Evolutionary conservation across 1,140 invertebrate genomes (phyloP).

Genomic region (Eurytemora carolleeae): DNA sequence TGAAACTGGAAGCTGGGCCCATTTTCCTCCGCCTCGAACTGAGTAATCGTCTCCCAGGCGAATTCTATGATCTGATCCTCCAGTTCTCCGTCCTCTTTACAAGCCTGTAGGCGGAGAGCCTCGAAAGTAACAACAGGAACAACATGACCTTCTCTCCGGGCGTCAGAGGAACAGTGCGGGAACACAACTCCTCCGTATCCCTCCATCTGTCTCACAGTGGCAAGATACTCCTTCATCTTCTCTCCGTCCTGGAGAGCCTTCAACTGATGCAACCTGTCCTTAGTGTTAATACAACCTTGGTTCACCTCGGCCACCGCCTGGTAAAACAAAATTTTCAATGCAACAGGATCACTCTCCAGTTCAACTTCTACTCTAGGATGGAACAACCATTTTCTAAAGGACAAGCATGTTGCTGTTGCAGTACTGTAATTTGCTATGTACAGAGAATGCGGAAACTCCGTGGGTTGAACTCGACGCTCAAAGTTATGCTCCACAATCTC

Average conservation of each 20-base stretch:
- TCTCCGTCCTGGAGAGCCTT: constrained; percentile 79
- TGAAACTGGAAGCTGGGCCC: constrained; percentile 71
- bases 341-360: constrained; percentile 8
- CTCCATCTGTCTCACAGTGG: constrained; percentile 56
- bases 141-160: constrained; percentile 73
- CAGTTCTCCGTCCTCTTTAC: constrained; percentile 58
- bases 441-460: constrained; percentile 87
- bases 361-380: constrained; percentile 47
- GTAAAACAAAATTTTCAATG: constrained; percentile 11
- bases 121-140: constrained; percentile 49
- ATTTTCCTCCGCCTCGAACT: constrained; percentile 74
- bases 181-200: constrained; percentile 82
- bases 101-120: constrained; percentile 64
- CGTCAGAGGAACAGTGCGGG: constrained; percentile 85
- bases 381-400: constrained; percentile 84
- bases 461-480: constrained; percentile 74
- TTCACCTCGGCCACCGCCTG: constrained; percentile 74
- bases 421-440: constrained; percentile 99
- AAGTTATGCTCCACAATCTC: constrained; percentile 95
- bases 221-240: constrained; percentile 55
- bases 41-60: constrained; percentile 52
- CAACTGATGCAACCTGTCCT: constrained; percentile 73
- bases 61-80: constrained; percentile 70
- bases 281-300: constrained; percentile 66
- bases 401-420: constrained; percentile 87